Base-by-base conservation (phyloP, 2,888 invertebrate species). In the Cephus pulcher region DNA sequence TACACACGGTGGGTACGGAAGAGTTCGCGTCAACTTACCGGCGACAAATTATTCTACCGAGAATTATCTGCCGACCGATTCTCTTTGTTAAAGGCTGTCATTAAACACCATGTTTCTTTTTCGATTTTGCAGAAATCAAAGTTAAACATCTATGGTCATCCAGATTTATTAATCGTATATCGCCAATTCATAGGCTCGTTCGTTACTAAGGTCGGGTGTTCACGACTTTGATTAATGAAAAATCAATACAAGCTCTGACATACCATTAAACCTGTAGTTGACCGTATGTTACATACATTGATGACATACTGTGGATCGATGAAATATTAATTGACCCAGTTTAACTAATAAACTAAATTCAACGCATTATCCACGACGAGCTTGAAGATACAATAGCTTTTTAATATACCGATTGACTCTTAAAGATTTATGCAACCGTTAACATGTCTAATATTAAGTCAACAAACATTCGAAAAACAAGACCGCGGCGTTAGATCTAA, bases 1-100 rank as follows among this genome's bases (percentile, higher is more conserved):
- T 35, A 23, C 12, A 34, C 23, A 56, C 6, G 23, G 0, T 56
- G 9, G 9, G 23, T 23, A 23, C 56, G 23, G 23, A 56, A 56
- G 9, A 56, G 56, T 56, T 56, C 56, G 56, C 56, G n/a, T 23
- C 34, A 12, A 23, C 74, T 34, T n/a, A 30, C 23, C 74, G 35
- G 30, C 34, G 74, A 74, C 35, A 35, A 74, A 74, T 74, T 35
- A 74, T 34, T 74, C 34, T 74, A 34, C 23, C 35, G 74, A 34
- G 34, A 74, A 23, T 74, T 74, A 23, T 34, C n/a, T 23, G 74
- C 32, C 74, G 23, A 74, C 23, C 23, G 23, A 30, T 35, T 32
- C 33, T 71, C 33, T 32, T 11, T 11, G 71, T 23, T 23, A 15
- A 56, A 56, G 23, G 23, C 2, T 23, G 23, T 23, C 4, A 71